These are phyloP conservation scores for Clunio marinus DNA, from an alignment of 2,888 invertebrate species.

Conservation along the genomic window DNA sequence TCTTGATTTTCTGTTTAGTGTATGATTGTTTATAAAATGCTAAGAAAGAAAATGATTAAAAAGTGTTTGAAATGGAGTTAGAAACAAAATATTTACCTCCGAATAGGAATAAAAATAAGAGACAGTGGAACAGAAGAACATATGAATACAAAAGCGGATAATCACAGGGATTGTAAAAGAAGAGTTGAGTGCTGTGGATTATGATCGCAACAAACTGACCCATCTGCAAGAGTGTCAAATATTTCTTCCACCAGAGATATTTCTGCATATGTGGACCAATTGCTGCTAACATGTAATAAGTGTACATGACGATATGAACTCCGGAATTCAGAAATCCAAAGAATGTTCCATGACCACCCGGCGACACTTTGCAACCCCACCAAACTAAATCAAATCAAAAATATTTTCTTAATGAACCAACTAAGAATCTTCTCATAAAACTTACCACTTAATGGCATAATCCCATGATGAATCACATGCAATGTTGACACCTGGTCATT, in stretches of 20 bases:
- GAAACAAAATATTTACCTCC: too few relatives aligned
- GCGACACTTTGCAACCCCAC: not conserved
- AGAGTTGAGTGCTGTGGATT: too few relatives aligned
- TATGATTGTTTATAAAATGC: too few relatives aligned
- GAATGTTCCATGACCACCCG: not conserved
- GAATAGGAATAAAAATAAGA: too few relatives aligned
- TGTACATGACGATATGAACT: slow-evolving; percentile 12
- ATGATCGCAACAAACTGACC: not conserved
- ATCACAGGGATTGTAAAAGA: too few relatives aligned
- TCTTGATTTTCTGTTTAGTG: too few relatives aligned
- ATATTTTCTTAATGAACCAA: not conserved
- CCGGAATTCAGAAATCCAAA: not conserved
- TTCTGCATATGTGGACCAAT: not conserved
- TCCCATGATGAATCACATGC: not conserved
- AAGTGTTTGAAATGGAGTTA: too few relatives aligned
- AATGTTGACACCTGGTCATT: not conserved
- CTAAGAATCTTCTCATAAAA: not conserved
- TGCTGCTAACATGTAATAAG: not conserved
- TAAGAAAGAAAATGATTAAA: too few relatives aligned
- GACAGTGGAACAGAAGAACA: too few relatives aligned
- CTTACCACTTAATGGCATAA: not conserved
- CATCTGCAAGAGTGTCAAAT: not conserved
- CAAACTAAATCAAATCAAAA: not conserved
- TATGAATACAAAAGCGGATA: too few relatives aligned
- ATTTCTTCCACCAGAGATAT: slow-evolving; percentile 12